phyloP scores from a whole-genome alignment of 2,113 vertebrate species.

The Pipra filicauda region DNA sequence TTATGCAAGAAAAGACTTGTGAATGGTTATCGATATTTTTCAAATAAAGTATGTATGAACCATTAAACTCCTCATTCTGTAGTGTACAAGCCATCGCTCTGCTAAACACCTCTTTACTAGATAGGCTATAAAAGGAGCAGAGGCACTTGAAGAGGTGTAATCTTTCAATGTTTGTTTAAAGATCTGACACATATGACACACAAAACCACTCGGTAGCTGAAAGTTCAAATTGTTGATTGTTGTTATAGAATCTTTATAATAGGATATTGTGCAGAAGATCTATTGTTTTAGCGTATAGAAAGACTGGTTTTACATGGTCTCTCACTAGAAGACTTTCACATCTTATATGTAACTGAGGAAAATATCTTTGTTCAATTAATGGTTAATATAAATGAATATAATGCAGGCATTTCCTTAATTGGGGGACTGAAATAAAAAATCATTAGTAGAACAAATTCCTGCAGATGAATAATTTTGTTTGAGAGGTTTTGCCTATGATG shows the following conservation, averaged over 20 bases:
- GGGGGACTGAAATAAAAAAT: background rate
- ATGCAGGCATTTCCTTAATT: background rate
- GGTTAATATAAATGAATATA: background rate
- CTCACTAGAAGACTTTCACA: background rate
- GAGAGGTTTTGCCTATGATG: background rate
- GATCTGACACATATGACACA: constrained; percentile 29
- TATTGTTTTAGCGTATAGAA: background rate
- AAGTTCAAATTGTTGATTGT: background rate
- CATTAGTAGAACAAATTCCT: background rate
- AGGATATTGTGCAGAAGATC: background rate
- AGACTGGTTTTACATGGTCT: background rate
- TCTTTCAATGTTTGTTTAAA: constrained; percentile 55
- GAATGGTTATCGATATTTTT: constrained; percentile 79
- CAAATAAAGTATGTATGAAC: constrained; percentile 75
- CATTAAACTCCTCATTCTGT: constrained; percentile 72
- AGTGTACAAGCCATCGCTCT: constrained; percentile 61
- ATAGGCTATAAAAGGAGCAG: constrained; percentile 59
- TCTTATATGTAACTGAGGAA: background rate
- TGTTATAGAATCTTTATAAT: background rate
- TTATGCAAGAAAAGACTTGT: constrained; percentile 70
- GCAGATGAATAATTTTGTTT: background rate
- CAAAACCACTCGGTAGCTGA: background rate
- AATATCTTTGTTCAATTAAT: background rate
- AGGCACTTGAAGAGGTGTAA: constrained; percentile 18
- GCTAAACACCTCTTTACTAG: constrained; percentile 47